Base-by-base conservation (phyloP, 2,113 vertebrate genomes). In the Macaca mulatta region DNA sequence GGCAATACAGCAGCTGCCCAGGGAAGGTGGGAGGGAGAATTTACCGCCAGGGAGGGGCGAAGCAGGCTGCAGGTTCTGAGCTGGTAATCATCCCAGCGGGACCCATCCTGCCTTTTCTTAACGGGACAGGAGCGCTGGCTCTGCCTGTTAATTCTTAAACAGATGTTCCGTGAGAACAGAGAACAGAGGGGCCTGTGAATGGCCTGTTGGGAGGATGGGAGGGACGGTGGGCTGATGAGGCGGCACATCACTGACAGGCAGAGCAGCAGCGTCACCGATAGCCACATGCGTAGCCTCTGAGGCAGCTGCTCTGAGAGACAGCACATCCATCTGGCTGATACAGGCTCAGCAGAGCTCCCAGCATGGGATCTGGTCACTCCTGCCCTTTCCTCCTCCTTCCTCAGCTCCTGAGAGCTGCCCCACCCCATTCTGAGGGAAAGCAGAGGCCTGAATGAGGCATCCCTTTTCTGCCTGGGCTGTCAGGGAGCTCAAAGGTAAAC, bases 61-160 rank as follows among this genome's bases (percentile, higher is more conserved):
- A 35, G 94, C 80, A 35, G 48, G 55, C 88, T 69, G 11, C 13
- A 16, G 1, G 8, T 11, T 67, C n/a, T 8, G 12, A n/a, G 74
- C 87, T 48, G 85, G 32, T 55, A 30, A 79, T 64, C 89, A 82
- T 55, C 93, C 74, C 85, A 40, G 43, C 6, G 69, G 78, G 80
- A 64, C 70, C 20, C 64, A 30, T 7, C 38, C 90, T 72, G 88
- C 22, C 79, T 85, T 77, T 84, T 59, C 90, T 79, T 86, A n/a
- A 82, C 50, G 80, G 77, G 30, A 77, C n/a, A 78, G 64, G 40
- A 87, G 72, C 22, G 1, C 35, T 72, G 52, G 82, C 55, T 55
- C 80, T 57, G 32, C 78, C 93, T 79, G 45, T 27, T 80, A 52
- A 94, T 91, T 90, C 85, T 61, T 72, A 81, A 94, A 77, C 88